Evolutionary conservation across 2,888 invertebrate genomes (phyloP).

Genomic region (Brachypterus glaber): DNA sequence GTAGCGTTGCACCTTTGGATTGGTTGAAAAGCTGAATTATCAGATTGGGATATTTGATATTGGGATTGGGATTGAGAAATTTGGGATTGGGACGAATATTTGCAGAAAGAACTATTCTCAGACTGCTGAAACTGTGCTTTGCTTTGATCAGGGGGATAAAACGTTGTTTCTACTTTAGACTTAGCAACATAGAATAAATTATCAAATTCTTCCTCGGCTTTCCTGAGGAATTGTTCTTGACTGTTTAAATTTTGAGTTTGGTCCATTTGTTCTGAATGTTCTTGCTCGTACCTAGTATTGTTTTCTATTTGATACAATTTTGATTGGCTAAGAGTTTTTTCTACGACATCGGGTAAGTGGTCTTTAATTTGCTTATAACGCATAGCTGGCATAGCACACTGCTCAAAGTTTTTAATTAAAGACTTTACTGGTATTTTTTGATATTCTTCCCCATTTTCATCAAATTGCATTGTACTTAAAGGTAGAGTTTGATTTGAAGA

Average conservation of each 20-base stretch:
- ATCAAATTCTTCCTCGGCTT: slow-evolving; percentile 34
- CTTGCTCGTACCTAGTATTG: not conserved
- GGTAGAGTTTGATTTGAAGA: not conserved
- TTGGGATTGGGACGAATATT: slow-evolving; percentile 27
- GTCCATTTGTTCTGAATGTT: not conserved
- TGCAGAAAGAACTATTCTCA: slow-evolving; percentile 37
- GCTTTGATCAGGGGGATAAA: slow-evolving; percentile 28
- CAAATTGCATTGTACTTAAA: slow-evolving; percentile 1
- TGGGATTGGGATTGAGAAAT: too few relatives aligned
- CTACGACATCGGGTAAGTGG: slow-evolving; percentile 32
- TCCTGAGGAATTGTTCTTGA: slow-evolving; percentile 24
- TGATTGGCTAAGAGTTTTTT: slow-evolving; percentile 22
- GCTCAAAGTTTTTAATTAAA: slow-evolving; percentile 53
- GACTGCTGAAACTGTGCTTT: slow-evolving; percentile 26
- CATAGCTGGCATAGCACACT: slow-evolving; percentile 48
- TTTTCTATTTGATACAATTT: too few relatives aligned
- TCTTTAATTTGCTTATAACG: slow-evolving; percentile 45
- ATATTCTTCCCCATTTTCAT: slow-evolving; percentile 33
- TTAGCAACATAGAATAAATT: slow-evolving; percentile 37
- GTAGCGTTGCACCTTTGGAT: slow-evolving; percentile 12
- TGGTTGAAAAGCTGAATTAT: slow-evolving; percentile 19
- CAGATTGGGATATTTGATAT: slow-evolving; percentile 15
- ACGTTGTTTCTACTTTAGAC: slow-evolving; percentile 33
- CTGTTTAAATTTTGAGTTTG: not conserved
- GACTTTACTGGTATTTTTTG: slow-evolving; percentile 40